phyloP scores from a whole-genome alignment of 1,140 invertebrate species.

The Geopemphigus sp. region DNA sequence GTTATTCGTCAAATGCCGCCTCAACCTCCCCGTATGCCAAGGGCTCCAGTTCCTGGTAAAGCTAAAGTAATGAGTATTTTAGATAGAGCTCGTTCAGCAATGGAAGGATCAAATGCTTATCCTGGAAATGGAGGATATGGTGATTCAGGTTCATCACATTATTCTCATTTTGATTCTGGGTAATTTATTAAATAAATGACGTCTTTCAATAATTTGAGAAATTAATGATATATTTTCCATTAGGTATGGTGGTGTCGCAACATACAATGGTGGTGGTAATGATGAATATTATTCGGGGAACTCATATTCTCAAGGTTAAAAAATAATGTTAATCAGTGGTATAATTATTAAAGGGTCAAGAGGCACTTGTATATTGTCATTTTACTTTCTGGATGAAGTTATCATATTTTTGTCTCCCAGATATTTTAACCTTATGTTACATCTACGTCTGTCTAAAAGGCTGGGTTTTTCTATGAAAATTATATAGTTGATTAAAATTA shows the following conservation, averaged over 20 bases:
- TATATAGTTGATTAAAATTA: no score
- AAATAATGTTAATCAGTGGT: not conserved
- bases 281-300: constrained; percentile 45
- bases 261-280: constrained; percentile 42
- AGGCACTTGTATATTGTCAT: no score
- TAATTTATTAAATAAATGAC: constrained; percentile 20
- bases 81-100: constrained; percentile 73
- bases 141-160: constrained; percentile 34
- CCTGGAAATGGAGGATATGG: constrained; percentile 29
- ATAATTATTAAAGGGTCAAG: no score
- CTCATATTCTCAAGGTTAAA: constrained; percentile 35
- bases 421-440: no score
- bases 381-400: no score
- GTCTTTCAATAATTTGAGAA: not conserved
- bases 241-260: constrained; percentile 45
- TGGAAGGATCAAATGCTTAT: constrained; percentile 61
- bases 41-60: constrained; percentile 58
- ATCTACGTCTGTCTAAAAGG: no score
- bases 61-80: constrained; percentile 77
- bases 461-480: no score
- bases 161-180: constrained; percentile 48
- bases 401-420: no score
- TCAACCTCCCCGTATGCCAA: constrained; percentile 56
- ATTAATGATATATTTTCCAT: not conserved
- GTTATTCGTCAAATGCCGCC: constrained; percentile 57